Conservation (phyloP, 30 jellyfish, hydroid and myxozoan species). For the Mastigias papua region DNA sequence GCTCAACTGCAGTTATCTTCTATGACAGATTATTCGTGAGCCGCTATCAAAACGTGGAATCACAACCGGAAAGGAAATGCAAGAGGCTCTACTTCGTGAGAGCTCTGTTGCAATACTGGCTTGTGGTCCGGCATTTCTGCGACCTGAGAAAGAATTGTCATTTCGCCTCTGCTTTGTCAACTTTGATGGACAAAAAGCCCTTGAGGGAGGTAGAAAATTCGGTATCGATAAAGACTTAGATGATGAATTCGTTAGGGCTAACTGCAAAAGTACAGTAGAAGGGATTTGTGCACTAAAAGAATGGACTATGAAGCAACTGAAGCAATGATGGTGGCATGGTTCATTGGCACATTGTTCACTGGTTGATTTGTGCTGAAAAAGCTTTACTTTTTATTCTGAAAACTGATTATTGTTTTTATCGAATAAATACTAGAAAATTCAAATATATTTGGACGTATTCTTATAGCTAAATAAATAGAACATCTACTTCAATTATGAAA, state of each 20-base stretch:
- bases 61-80: slow-evolving; percentile 30
- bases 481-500: neutral
- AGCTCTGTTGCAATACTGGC: slow-evolving; percentile 46
- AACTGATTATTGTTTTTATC: too few relatives aligned
- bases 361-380: too few relatives aligned
- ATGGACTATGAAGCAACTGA: slow-evolving; percentile 48
- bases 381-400: too few relatives aligned
- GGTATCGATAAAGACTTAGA: slow-evolving; percentile 27
- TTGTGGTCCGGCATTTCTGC: slow-evolving; percentile 69
- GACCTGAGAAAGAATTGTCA: slow-evolving; percentile 62
- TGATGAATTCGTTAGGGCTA: slow-evolving; percentile 25
- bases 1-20: neutral
- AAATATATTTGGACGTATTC: neutral
- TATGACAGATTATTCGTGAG: slow-evolving; percentile 40
- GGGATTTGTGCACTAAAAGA: slow-evolving; percentile 32
- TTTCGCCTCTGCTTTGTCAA: slow-evolving; percentile 60
- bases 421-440: too few relatives aligned
- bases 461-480: neutral
- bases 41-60: slow-evolving; percentile 57
- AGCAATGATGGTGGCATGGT: neutral
- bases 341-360: too few relatives aligned
- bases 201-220: slow-evolving; percentile 43
- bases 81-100: slow-evolving; percentile 46
- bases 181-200: slow-evolving; percentile 64
- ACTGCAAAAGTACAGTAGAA: slow-evolving; percentile 42